Evolutionary conservation across 2,888 invertebrate species (phyloP).

Genomic region (Magallana nippona): DNA sequence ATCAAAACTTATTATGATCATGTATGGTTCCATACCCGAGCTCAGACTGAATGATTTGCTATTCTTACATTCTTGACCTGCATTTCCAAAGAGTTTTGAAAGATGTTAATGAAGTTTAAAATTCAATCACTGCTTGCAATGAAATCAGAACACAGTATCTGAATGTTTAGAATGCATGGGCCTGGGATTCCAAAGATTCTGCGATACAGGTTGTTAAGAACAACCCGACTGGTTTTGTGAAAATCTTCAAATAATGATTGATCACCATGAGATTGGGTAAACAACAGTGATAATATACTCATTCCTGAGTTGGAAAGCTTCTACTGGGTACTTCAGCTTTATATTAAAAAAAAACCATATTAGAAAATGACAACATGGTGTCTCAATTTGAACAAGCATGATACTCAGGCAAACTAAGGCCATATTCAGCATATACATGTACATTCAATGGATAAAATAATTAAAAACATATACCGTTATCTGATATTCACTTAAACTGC

Average conservation of each 20-base stretch:
- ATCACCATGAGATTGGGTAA: background rate
- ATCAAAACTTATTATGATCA: background rate
- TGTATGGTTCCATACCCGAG: background rate
- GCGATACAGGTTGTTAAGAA: background rate
- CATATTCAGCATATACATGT: too few relatives aligned
- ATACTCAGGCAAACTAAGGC: too few relatives aligned
- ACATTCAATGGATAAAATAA: too few relatives aligned
- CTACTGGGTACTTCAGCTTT: background rate
- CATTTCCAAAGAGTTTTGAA: background rate
- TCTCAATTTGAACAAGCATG: background rate
- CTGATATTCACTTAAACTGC: too few relatives aligned
- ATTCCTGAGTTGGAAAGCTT: slow-evolving; percentile 15
- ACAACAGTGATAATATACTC: slow-evolving; percentile 6
- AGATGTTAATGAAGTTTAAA: background rate
- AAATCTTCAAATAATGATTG: slow-evolving; percentile 23
- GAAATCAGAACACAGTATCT: too few relatives aligned
- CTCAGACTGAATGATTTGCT: background rate
- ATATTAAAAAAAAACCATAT: background rate
- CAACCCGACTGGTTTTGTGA: background rate
- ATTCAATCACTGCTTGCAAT: too few relatives aligned
- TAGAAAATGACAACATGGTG: background rate
- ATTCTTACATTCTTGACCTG: background rate
- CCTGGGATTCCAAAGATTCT: background rate
- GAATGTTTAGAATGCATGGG: background rate
- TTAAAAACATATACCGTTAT: too few relatives aligned